A percentile compares a stretch with the other conserved stretches of the same genome.
Evolutionary conservation across 30 jellyfish, hydroid and myxozoan genomes (phyloP).

Genomic region (Aurelia coerulea): DNA sequence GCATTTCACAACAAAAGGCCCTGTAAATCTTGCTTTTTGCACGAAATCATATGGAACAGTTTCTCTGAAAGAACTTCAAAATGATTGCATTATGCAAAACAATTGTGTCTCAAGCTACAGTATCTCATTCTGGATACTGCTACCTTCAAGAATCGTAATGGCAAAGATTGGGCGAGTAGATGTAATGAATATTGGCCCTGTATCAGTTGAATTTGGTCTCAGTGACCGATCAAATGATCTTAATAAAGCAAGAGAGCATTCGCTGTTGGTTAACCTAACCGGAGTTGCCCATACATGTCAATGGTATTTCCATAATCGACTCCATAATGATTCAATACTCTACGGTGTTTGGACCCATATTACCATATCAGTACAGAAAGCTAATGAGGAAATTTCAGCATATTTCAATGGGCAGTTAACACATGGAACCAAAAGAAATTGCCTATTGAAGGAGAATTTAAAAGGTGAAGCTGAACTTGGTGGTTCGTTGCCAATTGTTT

Average conservation of each 20-base stretch:
- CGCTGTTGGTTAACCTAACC: slow-evolving; percentile 1
- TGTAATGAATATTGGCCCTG: background rate
- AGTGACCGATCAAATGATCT: background rate
- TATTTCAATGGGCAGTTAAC: slow-evolving; percentile 1
- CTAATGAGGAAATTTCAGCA: background rate
- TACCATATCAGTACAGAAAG: slow-evolving; percentile 5
- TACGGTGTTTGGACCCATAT: slow-evolving; percentile 22
- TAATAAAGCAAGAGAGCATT: background rate
- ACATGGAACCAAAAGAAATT: background rate
- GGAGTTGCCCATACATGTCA: background rate
- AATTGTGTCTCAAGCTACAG: slow-evolving; percentile 10
- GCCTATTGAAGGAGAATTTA: background rate
- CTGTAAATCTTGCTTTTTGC: slow-evolving; percentile 51
- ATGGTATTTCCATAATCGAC: background rate
- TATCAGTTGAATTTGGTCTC: background rate
- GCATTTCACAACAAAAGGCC: slow-evolving; percentile 32
- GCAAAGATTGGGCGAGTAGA: background rate
- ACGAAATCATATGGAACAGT: slow-evolving; percentile 14
- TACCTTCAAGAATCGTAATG: slow-evolving; percentile 1
- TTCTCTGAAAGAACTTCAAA: background rate
- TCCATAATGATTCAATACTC: background rate
- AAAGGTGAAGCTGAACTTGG: slow-evolving; percentile 15
- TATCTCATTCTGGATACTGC: slow-evolving; percentile 15
- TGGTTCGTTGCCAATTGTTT: slow-evolving; percentile 26
- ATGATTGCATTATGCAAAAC: slow-evolving; percentile 4